Conservation (phyloP, 2,113 vertebrate genomes). For the Oreocharis arfaki region DNA sequence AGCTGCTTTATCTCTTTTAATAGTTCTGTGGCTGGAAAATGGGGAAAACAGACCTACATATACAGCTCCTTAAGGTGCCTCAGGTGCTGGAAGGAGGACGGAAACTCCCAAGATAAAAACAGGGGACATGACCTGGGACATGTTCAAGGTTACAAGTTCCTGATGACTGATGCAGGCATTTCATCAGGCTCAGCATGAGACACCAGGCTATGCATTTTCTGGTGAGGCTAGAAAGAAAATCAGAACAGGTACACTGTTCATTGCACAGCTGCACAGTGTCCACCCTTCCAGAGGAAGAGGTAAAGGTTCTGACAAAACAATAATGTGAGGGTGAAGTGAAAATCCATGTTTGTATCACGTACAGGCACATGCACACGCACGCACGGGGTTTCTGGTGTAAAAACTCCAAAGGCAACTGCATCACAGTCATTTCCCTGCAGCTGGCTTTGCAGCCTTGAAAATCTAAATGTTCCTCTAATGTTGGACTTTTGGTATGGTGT, state of each 20-base stretch:
- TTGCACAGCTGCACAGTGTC: neutral
- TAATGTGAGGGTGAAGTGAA: neutral
- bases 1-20: neutral
- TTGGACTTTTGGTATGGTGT: neutral
- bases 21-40: neutral
- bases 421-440: neutral
- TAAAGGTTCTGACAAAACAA: neutral
- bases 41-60: neutral
- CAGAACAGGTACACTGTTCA: neutral
- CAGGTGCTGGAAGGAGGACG: neutral
- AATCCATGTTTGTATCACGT: neutral
- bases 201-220: neutral
- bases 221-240: neutral
- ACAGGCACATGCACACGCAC: fast-evolving
- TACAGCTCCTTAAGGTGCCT: neutral
- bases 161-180: neutral
- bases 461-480: neutral
- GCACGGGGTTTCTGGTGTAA: neutral
- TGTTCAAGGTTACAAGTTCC: neutral
- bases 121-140: neutral
- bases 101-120: neutral
- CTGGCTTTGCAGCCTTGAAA: neutral
- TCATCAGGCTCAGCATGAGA: neutral
- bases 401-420: neutral
- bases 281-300: neutral